Evolutionary conservation across 1,140 invertebrate genomes (phyloP).

Genomic region (Daktulosphaira vitifoliae): DNA sequence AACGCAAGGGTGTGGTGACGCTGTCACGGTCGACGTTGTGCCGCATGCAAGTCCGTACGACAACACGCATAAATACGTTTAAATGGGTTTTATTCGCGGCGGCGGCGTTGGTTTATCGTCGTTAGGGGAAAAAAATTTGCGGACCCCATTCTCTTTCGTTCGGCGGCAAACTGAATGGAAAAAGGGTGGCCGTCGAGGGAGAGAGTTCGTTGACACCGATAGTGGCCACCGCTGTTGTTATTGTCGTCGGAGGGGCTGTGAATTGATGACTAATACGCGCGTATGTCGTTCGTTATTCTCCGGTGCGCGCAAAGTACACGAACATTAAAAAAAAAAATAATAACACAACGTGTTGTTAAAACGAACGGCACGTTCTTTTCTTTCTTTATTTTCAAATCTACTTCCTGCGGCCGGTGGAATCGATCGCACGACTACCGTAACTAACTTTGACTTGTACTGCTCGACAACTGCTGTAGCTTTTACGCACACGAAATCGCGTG

Average conservation of each 20-base stretch:
- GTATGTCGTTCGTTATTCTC: background rate
- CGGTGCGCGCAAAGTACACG: background rate
- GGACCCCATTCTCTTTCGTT: conserved; percentile 14
- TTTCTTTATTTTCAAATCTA: too few relatives aligned
- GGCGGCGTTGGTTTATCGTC: background rate
- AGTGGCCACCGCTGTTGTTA: background rate
- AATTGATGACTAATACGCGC: conserved; percentile 5
- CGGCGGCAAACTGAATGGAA: background rate
- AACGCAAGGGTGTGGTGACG: background rate
- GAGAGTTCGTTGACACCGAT: conserved; percentile 25
- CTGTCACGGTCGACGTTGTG: background rate
- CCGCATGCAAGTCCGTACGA: background rate
- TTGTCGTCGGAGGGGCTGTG: background rate
- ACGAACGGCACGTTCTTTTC: too few relatives aligned
- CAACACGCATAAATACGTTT: background rate
- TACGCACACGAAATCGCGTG: too few relatives aligned
- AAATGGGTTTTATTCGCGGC: background rate
- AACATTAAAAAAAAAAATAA: too few relatives aligned
- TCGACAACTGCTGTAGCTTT: too few relatives aligned
- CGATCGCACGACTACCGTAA: too few relatives aligned
- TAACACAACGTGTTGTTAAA: too few relatives aligned
- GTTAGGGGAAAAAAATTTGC: background rate
- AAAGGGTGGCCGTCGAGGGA: background rate
- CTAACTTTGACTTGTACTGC: too few relatives aligned
- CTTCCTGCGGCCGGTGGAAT: too few relatives aligned